A percentile compares a stretch with the other conserved stretches of the same genome.
These are phyloP conservation scores for Zaprionus camerounensis DNA, from an alignment of 1,140 invertebrate genomes.

Conservation along the genomic window DNA sequence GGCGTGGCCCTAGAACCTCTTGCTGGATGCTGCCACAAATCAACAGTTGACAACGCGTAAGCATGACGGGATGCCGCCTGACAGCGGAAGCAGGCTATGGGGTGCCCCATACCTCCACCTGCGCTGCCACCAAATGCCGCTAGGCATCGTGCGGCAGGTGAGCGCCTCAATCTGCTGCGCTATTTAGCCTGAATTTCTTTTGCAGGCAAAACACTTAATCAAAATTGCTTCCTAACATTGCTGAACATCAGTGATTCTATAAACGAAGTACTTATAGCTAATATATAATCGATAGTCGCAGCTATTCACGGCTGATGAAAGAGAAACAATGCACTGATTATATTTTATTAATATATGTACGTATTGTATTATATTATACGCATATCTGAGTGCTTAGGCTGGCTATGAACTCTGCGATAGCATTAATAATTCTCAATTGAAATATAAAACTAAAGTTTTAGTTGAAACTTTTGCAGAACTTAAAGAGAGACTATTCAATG, in stretches of 20 bases:
- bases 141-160: neutral
- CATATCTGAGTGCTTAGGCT: no score
- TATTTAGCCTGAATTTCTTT: slow-evolving; percentile 1
- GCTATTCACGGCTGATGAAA: neutral
- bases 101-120: neutral
- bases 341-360: no score
- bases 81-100: neutral
- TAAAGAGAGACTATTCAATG: no score
- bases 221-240: neutral
- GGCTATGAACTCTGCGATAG: neutral
- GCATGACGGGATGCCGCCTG: slow-evolving; percentile 3
- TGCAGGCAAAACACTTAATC: slow-evolving; percentile 4
- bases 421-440: no score
- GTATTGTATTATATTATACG: no score
- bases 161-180: neutral
- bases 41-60: slow-evolving; percentile 23
- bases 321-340: no score
- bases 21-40: neutral
- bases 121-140: neutral
- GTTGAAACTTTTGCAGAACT: no score
- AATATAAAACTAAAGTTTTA: no score
- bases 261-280: neutral
- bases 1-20: neutral
- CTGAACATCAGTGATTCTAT: neutral
- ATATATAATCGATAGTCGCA: neutral